phyloP scores from a whole-genome alignment of 2,113 vertebrate species.

The Takifugu bimaculatus region DNA sequence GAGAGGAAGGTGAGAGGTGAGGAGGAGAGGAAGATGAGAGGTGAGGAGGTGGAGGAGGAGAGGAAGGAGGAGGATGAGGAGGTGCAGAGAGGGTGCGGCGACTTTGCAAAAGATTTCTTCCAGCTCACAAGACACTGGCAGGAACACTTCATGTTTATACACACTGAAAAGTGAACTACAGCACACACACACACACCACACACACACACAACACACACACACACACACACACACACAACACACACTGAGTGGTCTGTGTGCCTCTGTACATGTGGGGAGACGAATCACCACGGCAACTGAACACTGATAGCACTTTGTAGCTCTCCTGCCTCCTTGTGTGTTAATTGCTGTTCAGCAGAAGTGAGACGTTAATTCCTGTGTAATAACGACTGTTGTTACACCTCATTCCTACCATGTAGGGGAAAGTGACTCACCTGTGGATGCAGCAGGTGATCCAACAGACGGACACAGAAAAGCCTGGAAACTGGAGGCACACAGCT shows the following conservation, averaged over 20 bases:
- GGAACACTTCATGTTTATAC: constrained; percentile 26
- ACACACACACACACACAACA: neutral
- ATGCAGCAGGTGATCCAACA: constrained; percentile 54
- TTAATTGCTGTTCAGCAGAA: neutral
- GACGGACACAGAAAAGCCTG: constrained; percentile 86
- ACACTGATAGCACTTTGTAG: constrained; percentile 38
- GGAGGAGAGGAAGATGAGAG: too few species aligned
- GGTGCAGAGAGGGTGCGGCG: constrained; percentile 44
- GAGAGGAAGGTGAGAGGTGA: too few species aligned
- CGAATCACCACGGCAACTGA: constrained; percentile 68
- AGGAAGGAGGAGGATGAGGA: constrained; percentile 50
- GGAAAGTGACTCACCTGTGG: constrained; percentile 60
- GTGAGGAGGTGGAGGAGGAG: constrained; percentile 3
- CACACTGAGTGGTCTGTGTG: constrained; percentile 20
- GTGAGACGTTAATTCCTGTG: too few species aligned
- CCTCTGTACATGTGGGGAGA: constrained; percentile 21
- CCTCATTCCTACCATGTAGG: too few species aligned
- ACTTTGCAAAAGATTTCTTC: constrained; percentile 44
- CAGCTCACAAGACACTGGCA: constrained; percentile 10
- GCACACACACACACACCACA: neutral
- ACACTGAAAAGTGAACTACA: constrained; percentile 49
- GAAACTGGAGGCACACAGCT: constrained; percentile 88
- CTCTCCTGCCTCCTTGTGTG: constrained; percentile 6
- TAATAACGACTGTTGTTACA: too few species aligned
- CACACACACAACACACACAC: constrained; percentile 7